These are phyloP conservation scores for Rhogogaster chlorosoma DNA, from an alignment of 2,888 invertebrate genomes.

Conservation along the genomic window DNA sequence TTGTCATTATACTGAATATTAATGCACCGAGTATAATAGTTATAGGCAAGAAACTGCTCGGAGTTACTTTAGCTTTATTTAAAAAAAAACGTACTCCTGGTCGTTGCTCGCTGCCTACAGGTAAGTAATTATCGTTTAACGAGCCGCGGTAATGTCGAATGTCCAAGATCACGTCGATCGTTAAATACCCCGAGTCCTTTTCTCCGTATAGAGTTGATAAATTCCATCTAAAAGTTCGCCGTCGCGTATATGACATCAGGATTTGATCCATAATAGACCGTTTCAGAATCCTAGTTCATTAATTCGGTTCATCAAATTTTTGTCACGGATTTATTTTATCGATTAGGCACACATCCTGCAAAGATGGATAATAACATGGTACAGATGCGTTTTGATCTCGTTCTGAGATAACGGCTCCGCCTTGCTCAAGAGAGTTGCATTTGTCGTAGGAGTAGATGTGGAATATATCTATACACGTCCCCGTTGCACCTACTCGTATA, in stretches of 20 bases:
- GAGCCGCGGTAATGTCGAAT: constrained; percentile 23
- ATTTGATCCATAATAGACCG: background rate
- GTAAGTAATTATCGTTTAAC: constrained; percentile 45
- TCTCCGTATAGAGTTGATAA: background rate
- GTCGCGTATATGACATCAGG: background rate
- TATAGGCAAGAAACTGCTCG: background rate
- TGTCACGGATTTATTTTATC: background rate
- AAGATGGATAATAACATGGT: background rate
- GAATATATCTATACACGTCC: background rate
- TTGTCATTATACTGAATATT: constrained; percentile 31
- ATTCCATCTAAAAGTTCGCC: background rate
- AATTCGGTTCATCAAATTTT: background rate
- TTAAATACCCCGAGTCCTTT: background rate
- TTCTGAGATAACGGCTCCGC: constrained; percentile 27
- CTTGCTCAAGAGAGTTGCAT: constrained; percentile 43
- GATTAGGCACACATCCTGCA: no score
- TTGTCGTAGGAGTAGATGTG: constrained; percentile 24
- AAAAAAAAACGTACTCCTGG: constrained; percentile 7
- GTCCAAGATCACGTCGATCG: constrained; percentile 23
- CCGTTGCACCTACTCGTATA: constrained; percentile 29
- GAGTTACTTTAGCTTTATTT: background rate
- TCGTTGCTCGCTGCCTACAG: background rate
- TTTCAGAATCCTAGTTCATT: no score
- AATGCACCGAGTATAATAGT: background rate
- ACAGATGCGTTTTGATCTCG: constrained; percentile 11